phyloP scores from a whole-genome alignment of 2,113 vertebrate genomes.

The Calidris pugnax region DNA sequence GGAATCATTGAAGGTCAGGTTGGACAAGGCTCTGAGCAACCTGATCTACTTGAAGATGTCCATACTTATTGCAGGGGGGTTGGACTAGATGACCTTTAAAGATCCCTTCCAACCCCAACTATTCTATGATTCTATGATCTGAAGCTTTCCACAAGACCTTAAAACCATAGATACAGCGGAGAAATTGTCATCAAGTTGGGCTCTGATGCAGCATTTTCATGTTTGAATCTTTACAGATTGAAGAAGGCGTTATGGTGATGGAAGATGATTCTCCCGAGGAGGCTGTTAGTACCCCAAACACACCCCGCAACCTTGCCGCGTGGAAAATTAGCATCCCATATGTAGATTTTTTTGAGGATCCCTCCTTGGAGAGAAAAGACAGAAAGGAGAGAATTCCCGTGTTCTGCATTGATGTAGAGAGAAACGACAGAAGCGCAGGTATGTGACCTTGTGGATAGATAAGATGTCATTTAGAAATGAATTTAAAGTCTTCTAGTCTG shows the following conservation, averaged over 20 bases:
- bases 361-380: conserved; percentile 77
- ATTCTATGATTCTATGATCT: too few relatives aligned
- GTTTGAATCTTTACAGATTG: conserved; percentile 80
- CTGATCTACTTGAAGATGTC: neutral
- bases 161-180: too few relatives aligned
- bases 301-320: conserved; percentile 85
- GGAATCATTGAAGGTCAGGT: neutral
- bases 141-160: too few relatives aligned
- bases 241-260: conserved; percentile 91
- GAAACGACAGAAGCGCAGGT: conserved; percentile 89
- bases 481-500: neutral
- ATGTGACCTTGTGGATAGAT: neutral
- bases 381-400: conserved; percentile 91
- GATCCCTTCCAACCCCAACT: too few relatives aligned
- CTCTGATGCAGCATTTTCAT: too few relatives aligned
- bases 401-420: conserved; percentile 94
- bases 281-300: conserved; percentile 76
- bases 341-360: conserved; percentile 88
- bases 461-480: neutral
- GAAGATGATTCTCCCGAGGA: conserved; percentile 90
- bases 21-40: neutral
- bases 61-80: neutral
- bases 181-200: too few relatives aligned
- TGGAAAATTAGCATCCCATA: conserved; percentile 92
- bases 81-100: neutral